A percentile compares a stretch with the other conserved stretches of the same genome.
Evolutionary conservation across 2,888 invertebrate genomes (phyloP).

Genomic region (Mactromeris polynyma): DNA sequence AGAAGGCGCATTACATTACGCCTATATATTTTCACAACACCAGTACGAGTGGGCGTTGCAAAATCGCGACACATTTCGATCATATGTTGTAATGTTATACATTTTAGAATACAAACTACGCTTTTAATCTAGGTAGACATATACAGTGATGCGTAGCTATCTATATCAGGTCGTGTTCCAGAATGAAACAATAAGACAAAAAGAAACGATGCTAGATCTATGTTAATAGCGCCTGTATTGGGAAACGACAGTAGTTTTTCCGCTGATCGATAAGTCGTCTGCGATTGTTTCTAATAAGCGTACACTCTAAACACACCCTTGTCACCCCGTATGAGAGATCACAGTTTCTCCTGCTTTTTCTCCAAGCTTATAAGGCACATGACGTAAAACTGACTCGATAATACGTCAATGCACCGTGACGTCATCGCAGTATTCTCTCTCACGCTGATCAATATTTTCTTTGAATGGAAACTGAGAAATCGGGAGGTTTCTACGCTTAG

Average conservation of each 20-base stretch:
- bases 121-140: no score
- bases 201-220: no score
- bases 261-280: background rate
- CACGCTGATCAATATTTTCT: constrained; percentile 50
- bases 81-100: no score
- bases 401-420: constrained; percentile 55
- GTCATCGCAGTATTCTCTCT: constrained; percentile 48
- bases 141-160: no score
- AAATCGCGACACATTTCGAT: no score
- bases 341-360: constrained; percentile 32
- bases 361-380: constrained; percentile 42
- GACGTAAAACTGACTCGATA: constrained; percentile 42
- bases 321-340: background rate
- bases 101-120: no score
- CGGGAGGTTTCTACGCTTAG: background rate
- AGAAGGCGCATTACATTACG: no score
- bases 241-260: background rate
- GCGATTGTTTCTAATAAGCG: background rate
- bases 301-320: background rate
- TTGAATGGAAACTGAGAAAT: constrained; percentile 17
- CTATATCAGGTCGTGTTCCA: no score
- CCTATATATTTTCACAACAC: no score
- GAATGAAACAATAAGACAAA: no score
- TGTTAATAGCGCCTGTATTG: no score
- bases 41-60: no score